phyloP scores from a whole-genome alignment of 30 jellyfish, hydroid and myxozoan species.

The Pseudorhiza aurosa region DNA sequence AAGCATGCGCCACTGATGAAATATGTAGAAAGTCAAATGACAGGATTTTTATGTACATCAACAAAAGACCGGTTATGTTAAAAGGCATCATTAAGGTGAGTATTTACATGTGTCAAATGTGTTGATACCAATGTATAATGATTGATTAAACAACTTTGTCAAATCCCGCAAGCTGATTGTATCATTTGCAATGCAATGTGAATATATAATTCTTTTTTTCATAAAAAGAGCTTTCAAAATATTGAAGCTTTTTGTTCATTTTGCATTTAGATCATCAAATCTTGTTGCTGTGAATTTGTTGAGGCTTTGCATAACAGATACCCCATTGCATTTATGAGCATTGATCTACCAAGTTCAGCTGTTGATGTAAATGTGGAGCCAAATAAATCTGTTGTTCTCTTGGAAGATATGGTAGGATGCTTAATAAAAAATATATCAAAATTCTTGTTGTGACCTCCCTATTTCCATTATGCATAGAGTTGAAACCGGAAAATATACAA shows the following conservation, averaged over 20 bases:
- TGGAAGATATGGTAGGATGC: constrained; percentile 77
- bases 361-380: constrained; percentile 86
- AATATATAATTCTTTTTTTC: too few relatives aligned
- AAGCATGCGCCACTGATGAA: constrained; percentile 8
- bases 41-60: constrained; percentile 46
- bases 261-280: constrained; percentile 14
- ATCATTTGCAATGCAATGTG: not conserved
- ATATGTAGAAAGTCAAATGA: constrained; percentile 55
- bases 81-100: constrained; percentile 44
- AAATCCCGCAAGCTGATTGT: not conserved
- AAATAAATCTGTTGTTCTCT: constrained; percentile 53
- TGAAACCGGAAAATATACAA: too few relatives aligned
- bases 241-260: too few relatives aligned
- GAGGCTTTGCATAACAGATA: constrained; percentile 10
- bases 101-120: not conserved
- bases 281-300: constrained; percentile 29
- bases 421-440: too few relatives aligned
- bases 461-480: too few relatives aligned
- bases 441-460: too few relatives aligned
- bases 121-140: not conserved
- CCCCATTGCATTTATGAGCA: constrained; percentile 12
- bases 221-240: too few relatives aligned
- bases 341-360: constrained; percentile 13
- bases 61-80: constrained; percentile 73
- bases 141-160: not conserved